Base-by-base conservation (phyloP, 64 coral and sea anemone species). In the Montipora efflorescens region DNA sequence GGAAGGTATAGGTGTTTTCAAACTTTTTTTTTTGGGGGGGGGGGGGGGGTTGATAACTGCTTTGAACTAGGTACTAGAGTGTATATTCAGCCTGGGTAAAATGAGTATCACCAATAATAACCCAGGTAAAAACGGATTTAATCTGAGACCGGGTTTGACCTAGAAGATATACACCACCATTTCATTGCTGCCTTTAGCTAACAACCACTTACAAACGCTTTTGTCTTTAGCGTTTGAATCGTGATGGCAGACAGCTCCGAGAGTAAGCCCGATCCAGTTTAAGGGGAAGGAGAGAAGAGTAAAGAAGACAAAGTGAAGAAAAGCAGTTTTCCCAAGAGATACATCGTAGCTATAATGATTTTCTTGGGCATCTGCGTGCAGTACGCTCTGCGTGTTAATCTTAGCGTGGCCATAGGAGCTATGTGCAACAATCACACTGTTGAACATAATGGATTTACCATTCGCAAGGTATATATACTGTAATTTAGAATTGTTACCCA, bases 361-460 rank as follows among this genome's bases (percentile, higher is more conserved):
- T 99, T 99, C 48, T 81, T 99, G 49, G 98, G 98, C 19, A 94
- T 99, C 10, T 96, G 92, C 67, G 95, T 96, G 51, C 98, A 99
- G 75, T 99, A 99, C 68, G 98, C 98, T 0, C 75, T 99, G 0
- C 94, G 98, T 46, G 98, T 99, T 14, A 99, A 99, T 43, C 89
- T 99, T 4, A 99, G 92, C 66, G 94, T 99, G 15, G 98, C 98
- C 15, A 99, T 96, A 43, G 92, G 90, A 71, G 98, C 98, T 8
- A 99, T 99, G 98, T 99, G 98, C 76, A 99, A 99, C 68, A 95
- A 95, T 45, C 91, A 94, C 12, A 96, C 98, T 1, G 43, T 99
- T 2, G 83, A 93, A 48, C 88, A 99, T 52, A 99, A 99, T 92
- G 98, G 98, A 7, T 99, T 99, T 62, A 99, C 98, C 10, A 94